Conservation (phyloP, 2,113 vertebrate genomes). For the Rhinichthys klamathensis region DNA sequence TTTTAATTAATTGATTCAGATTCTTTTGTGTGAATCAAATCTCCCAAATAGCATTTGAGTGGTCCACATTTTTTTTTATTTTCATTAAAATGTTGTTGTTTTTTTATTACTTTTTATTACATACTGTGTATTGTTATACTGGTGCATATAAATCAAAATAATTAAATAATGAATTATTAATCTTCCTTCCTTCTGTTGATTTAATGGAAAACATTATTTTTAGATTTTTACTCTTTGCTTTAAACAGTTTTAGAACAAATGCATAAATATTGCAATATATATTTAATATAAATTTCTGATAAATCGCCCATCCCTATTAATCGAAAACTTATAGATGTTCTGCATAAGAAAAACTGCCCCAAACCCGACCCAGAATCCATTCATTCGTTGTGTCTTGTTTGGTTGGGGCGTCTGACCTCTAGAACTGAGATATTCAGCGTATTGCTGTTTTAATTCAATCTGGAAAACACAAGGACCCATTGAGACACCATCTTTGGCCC, state of each 20-base stretch:
- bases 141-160: background rate
- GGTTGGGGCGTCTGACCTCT: background rate
- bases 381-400: background rate
- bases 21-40: background rate
- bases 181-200: background rate
- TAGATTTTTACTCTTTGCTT: background rate
- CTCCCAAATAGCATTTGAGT: background rate
- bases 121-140: background rate
- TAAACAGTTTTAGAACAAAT: background rate
- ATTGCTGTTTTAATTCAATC: slow-evolving; percentile 12
- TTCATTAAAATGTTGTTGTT: background rate
- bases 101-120: no score
- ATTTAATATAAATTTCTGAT: background rate
- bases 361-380: background rate
- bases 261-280: background rate
- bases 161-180: background rate
- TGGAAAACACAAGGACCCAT: slow-evolving; percentile 3
- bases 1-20: background rate
- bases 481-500: slow-evolving; percentile 9
- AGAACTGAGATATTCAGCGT: background rate
- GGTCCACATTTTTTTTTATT: no score
- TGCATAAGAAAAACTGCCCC: background rate
- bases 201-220: background rate
- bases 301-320: background rate
- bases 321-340: background rate